phyloP scores from a whole-genome alignment of 2,797 vertebrate species.

The Somateria mollissima region DNA sequence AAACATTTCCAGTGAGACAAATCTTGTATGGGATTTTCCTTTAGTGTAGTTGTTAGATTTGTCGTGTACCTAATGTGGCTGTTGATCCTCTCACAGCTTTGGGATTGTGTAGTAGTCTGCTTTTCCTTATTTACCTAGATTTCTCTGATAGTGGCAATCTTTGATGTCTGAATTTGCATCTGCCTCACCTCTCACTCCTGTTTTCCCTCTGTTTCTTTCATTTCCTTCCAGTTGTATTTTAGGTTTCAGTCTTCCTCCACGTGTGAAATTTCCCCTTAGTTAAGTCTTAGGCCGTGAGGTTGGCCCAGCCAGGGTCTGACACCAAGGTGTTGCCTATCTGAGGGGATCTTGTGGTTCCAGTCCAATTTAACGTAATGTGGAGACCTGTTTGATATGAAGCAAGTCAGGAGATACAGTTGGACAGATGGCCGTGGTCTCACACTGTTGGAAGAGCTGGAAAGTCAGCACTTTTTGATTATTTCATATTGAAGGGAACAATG shows the following conservation, averaged over 20 bases:
- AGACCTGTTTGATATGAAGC: background rate
- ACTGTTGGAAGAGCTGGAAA: background rate
- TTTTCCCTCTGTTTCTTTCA: background rate
- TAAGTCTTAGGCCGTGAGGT: background rate
- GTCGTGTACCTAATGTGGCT: background rate
- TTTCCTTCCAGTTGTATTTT: background rate
- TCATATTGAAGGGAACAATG: background rate
- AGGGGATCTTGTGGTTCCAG: background rate
- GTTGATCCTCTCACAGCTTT: background rate
- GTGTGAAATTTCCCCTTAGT: background rate
- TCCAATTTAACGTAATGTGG: background rate
- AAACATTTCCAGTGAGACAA: rapidly evolving
- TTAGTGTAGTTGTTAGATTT: background rate
- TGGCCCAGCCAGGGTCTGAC: background rate
- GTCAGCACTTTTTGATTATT: rapidly evolving
- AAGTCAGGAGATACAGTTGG: background rate
- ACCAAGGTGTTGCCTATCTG: background rate
- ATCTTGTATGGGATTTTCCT: background rate
- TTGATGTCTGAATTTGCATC: background rate
- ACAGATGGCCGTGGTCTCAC: background rate
- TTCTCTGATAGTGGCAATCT: background rate
- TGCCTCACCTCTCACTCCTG: background rate
- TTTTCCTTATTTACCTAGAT: background rate
- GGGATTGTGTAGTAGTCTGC: background rate
- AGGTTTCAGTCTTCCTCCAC: background rate